Base-by-base conservation (phyloP, 2,797 vertebrate species). In the Clarias platycephalus region DNA sequence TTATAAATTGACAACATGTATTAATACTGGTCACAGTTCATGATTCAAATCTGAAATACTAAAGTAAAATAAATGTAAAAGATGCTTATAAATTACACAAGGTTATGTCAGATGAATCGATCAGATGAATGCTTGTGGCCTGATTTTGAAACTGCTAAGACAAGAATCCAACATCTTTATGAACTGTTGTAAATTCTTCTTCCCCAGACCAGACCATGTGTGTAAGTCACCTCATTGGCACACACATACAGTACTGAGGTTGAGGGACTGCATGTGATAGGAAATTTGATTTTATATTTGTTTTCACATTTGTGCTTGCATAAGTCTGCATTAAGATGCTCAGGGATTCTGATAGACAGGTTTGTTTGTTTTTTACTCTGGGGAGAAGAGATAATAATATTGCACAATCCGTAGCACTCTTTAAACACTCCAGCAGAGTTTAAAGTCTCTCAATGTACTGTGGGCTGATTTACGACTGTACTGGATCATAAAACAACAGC, bases 401-500 rank as follows among this genome's bases (percentile, higher is more conserved):
- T 88, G 86, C 86, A 84, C 53, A 78, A 87, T 82, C 87, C 88
- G 22, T 72, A 74, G 62, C 68, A 82, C 44, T 74, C 68, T 88
- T 87, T 86, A 88, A 90, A 88, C 85, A 87, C 86, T 81, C 84
- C 72, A 68, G 79, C 76, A 88, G 79, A 85, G 85, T 84, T 84
- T 67, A 79, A 86, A 86, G 82, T 87, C 71, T 87, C 58, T 85
- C 68, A 31, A 80, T 86, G 72, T 66, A 86, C 86, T 84, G 76
- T 75, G 71, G 75, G 72, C 34, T 71, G 83, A 90, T 88, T 88
- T 86, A 88, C 62, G 80, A 58, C 82, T 81, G 58, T 70, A 62
- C 68, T 75, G 18, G 53, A 66, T 64, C 78, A 86, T 88, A 89
- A 90, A 90, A 86, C 76, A 84, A 85, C 89, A 90, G 86, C 87